phyloP scores from a whole-genome alignment of 2,113 vertebrate genomes.

The Tragulus kanchil region DNA sequence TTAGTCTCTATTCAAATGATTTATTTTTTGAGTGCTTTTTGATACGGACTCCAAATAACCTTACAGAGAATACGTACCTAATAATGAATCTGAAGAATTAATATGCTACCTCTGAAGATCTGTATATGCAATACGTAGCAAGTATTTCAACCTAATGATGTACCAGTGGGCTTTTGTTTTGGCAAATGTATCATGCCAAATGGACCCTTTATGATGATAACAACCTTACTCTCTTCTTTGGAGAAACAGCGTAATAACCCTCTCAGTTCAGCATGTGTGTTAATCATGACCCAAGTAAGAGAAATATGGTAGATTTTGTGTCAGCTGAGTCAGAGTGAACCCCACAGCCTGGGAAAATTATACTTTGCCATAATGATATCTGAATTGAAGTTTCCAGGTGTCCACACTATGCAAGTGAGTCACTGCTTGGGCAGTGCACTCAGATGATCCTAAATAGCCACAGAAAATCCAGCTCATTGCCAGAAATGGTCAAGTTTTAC shows the following conservation, averaged over 20 bases:
- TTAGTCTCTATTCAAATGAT: conserved; percentile 34
- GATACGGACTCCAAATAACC: neutral
- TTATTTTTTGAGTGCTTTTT: neutral
- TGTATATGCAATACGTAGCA: neutral
- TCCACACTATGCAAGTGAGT: conserved; percentile 11
- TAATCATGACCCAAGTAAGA: conserved; percentile 39
- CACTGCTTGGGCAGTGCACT: neutral
- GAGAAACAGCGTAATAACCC: neutral
- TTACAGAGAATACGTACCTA: neutral
- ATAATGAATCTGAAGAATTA: neutral
- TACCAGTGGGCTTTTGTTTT: neutral
- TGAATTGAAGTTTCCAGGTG: conserved; percentile 63
- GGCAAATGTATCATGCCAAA: neutral
- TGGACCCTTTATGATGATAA: neutral
- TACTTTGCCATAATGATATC: neutral
- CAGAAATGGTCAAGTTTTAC: conserved; percentile 72
- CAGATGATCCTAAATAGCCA: neutral
- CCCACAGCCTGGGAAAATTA: conserved; percentile 60
- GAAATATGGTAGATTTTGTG: conserved; percentile 5
- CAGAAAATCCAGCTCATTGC: conserved; percentile 81
- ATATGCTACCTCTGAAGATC: neutral
- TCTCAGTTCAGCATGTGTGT: neutral
- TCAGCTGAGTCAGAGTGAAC: conserved; percentile 60
- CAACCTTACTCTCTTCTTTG: neutral
- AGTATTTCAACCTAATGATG: neutral